phyloP scores from a whole-genome alignment of 2,797 vertebrate species.

The Mionectes olivaceus region DNA sequence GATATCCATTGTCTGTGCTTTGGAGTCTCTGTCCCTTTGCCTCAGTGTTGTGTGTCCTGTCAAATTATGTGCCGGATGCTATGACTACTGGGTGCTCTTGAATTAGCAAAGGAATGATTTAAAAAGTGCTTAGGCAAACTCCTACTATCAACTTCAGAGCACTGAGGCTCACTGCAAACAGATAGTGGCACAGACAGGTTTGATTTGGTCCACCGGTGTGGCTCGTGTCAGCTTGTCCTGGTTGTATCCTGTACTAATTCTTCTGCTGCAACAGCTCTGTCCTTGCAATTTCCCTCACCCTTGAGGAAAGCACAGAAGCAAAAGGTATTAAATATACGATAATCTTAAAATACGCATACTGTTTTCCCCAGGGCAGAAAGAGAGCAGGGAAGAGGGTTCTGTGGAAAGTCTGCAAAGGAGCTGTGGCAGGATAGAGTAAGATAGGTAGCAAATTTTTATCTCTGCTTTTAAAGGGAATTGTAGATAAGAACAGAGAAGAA shows the following conservation, averaged over 20 bases:
- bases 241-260: neutral
- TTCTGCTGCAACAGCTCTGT: neutral
- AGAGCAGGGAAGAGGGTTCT: neutral
- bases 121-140: neutral
- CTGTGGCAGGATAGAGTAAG: neutral
- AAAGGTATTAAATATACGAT: neutral
- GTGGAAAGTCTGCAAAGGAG: neutral
- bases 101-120: neutral
- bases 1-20: neutral
- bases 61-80: neutral
- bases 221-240: neutral
- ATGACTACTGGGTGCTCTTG: neutral
- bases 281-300: neutral
- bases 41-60: neutral
- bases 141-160: neutral
- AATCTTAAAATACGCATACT: neutral
- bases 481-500: neutral
- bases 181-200: neutral
- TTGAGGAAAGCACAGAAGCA: neutral
- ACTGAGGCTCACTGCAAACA: neutral
- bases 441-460: neutral
- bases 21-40: neutral
- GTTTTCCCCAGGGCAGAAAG: neutral
- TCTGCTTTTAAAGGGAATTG: neutral
- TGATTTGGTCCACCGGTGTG: fast-evolving